Conservation (phyloP, 2,888 invertebrate species). For the Euspilapteryx auroguttella region DNA sequence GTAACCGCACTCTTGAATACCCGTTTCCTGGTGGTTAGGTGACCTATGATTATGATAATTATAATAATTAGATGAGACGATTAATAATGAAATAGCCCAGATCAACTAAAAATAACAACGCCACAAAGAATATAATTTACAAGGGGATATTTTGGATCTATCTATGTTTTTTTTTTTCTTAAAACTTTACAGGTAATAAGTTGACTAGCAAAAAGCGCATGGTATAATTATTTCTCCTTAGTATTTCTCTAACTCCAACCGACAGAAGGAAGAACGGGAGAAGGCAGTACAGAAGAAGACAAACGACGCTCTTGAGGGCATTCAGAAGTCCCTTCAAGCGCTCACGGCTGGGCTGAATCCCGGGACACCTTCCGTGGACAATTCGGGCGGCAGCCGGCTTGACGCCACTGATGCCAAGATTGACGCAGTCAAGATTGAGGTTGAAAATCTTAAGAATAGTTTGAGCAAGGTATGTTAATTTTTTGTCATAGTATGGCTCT, state of each 20-base stretch:
- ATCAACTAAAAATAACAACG: too few relatives aligned
- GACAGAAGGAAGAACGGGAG: constrained; percentile 71
- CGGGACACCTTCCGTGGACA: constrained; percentile 16
- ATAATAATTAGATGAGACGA: background rate
- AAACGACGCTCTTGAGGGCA: constrained; percentile 52
- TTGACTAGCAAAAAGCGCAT: too few relatives aligned
- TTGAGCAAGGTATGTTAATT: constrained; percentile 23
- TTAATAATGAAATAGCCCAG: too few relatives aligned
- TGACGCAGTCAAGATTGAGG: constrained; percentile 31
- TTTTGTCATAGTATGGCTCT: too few relatives aligned
- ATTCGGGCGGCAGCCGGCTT: constrained; percentile 21
- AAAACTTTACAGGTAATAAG: too few relatives aligned
- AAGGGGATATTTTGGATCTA: too few relatives aligned
- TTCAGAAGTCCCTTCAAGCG: constrained; percentile 29
- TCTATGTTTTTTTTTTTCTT: too few relatives aligned
- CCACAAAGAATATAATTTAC: too few relatives aligned
- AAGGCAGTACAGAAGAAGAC: constrained; percentile 65
- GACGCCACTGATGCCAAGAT: constrained; percentile 38
- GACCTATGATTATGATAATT: too few relatives aligned
- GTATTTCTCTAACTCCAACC: too few relatives aligned
- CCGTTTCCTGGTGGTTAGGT: background rate
- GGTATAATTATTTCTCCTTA: too few relatives aligned
- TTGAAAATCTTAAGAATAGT: constrained; percentile 27
- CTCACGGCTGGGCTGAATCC: constrained; percentile 15
- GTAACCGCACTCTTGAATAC: too few relatives aligned